Evolutionary conservation across 2,113 vertebrate genomes (phyloP), one percentile per base, ranked within the genome.

Genomic region (Barbus barbus): DNA sequence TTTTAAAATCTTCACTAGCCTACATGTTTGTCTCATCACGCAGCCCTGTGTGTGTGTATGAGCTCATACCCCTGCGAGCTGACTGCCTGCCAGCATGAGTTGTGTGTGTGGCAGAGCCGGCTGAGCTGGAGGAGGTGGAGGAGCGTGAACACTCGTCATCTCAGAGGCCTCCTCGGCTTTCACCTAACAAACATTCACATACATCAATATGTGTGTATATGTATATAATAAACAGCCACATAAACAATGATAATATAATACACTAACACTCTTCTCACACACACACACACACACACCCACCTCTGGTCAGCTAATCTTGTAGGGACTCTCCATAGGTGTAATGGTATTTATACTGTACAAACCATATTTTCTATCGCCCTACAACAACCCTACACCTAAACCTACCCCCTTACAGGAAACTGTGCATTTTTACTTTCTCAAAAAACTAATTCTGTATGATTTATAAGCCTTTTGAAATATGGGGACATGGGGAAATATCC

Each of bases 81-180:
- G 96, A 90, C 95, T 96, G 83, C 96, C 95, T 0, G 96, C 96
- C 87, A 97, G 91, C 96, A 97, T 97, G 89, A 97, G 95, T 87
- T 97, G 96, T 79, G 96, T 95, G 91, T 97, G 96, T 89, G 95
- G 96, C 69, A 96, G 94, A 14, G 92, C 83, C 0, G 93, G 92
- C 83, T 92, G 93, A 67, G 75, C 65, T 22, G 65, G 69, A 31
- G 82, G 93, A 67, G 75, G 56, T 22, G 65, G 69, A 31, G 82
- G 80, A 61, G 60, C 76, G 3, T 92, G 92, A 78, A 90, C 87
- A 84, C 91, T 91, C 79, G 89, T 85, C 88, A 94, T 94, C 75
- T 95, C 93, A 48, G 91, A 88, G 81, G 92, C 89, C 60, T 96
- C 95, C 85, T 96, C 94, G 36, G 90, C 89, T 90, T 95, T 96